A percentile compares a stretch with the other conserved stretches of the same genome.
Evolutionary conservation across 2,797 vertebrate species (phyloP).

Genomic region (Xiphophorus birchmanni): DNA sequence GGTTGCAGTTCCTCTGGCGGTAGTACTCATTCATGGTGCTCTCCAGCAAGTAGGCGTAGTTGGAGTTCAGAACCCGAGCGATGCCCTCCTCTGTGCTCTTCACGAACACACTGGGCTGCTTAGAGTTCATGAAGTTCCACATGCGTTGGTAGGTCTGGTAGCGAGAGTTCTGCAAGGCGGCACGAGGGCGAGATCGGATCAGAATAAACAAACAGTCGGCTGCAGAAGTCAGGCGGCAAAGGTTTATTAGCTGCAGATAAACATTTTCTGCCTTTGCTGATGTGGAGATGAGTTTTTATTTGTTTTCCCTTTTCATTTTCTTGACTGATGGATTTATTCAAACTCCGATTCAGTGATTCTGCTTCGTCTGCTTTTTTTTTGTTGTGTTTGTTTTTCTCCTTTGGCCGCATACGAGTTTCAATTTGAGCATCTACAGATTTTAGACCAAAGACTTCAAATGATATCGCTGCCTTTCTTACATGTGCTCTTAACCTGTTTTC

Average conservation of each 20-base stretch:
- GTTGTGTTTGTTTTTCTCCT: background rate
- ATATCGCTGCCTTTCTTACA: constrained; percentile 22
- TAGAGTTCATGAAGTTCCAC: constrained; percentile 99
- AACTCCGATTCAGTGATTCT: constrained; percentile 3
- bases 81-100: constrained; percentile 99
- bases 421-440: constrained; percentile 24
- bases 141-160: constrained; percentile 99
- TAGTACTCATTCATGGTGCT: constrained; percentile 99
- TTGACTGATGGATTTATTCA: constrained; percentile 33
- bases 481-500: constrained; percentile 36
- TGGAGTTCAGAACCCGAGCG: constrained; percentile 96
- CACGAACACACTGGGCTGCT: constrained; percentile 98
- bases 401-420: constrained; percentile 1
- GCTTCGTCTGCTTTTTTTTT: background rate
- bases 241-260: constrained; percentile 10
- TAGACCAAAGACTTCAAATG: constrained; percentile 38
- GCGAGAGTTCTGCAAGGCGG: constrained; percentile 89
- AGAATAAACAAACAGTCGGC: constrained; percentile 21
- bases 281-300: constrained; percentile 21
- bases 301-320: constrained; percentile 26
- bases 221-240: constrained; percentile 21
- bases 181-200: background rate
- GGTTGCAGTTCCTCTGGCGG: constrained; percentile 95
- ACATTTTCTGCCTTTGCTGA: constrained; percentile 7
- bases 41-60: constrained; percentile 97